Conservation (phyloP, 2,888 invertebrate genomes). For the Laspeyria flexula region DNA sequence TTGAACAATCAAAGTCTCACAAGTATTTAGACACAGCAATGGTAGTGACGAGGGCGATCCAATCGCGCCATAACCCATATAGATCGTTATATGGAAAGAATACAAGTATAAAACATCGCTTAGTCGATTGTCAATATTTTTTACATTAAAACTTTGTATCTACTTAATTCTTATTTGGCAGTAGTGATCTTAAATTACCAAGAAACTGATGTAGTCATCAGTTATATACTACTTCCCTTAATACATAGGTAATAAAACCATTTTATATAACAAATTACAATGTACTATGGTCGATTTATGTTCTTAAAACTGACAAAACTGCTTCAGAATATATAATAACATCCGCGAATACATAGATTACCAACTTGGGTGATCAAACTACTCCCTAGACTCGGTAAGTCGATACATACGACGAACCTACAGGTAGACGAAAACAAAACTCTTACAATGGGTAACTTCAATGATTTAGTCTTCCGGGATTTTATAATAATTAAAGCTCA, state of each 20-base stretch:
- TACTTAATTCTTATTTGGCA: conserved; percentile 81
- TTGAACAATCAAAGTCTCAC: conserved; percentile 48
- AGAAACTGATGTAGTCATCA: conserved; percentile 67
- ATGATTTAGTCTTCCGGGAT: conserved; percentile 69
- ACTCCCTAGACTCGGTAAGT: conserved; percentile 60
- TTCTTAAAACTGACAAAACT: conserved; percentile 56
- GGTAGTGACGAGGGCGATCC: conserved; percentile 27
- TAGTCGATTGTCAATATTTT: conserved; percentile 64
- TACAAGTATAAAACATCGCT: conserved; percentile 76
- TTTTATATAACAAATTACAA: conserved; percentile 75
- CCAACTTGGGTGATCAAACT: conserved; percentile 60
- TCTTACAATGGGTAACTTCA: conserved; percentile 55
- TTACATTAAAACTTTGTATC: conserved; percentile 79
- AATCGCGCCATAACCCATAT: conserved; percentile 49
- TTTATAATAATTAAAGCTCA: conserved; percentile 85
- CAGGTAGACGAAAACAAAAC: conserved; percentile 44
- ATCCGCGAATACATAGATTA: conserved; percentile 61
- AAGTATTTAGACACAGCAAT: conserved; percentile 42
- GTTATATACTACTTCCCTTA: conserved; percentile 71
- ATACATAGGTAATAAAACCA: conserved; percentile 66
- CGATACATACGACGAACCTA: conserved; percentile 49
- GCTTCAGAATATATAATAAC: conserved; percentile 54
- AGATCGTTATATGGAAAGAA: conserved; percentile 55
- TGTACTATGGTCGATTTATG: conserved; percentile 66
- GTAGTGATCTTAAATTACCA: conserved; percentile 77